These are phyloP conservation scores for Heliconius eleuchia DNA, from an alignment of 1,140 invertebrate species.

Conservation along the genomic window DNA sequence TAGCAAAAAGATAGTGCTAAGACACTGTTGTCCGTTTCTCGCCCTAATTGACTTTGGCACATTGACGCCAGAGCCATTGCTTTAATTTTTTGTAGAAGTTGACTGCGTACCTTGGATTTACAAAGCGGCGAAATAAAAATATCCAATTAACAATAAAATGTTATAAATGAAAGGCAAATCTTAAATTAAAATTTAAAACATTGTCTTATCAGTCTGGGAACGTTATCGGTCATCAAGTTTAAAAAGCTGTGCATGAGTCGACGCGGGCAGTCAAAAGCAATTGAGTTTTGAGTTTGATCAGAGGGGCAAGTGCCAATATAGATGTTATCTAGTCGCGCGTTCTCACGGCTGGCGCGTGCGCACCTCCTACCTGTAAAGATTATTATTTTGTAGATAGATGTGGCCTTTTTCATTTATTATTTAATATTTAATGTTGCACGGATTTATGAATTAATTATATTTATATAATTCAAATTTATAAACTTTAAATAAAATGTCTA, in stretches of 20 bases:
- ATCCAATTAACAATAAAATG: neutral
- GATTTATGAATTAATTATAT: neutral
- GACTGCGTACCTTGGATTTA: no score
- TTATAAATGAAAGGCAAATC: neutral
- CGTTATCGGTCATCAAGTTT: slow-evolving; percentile 30
- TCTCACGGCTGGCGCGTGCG: slow-evolving; percentile 55
- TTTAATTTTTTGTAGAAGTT: no score
- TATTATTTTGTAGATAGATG: slow-evolving; percentile 16
- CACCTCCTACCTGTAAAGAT: slow-evolving; percentile 48
- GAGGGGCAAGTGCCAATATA: slow-evolving; percentile 60
- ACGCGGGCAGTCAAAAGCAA: slow-evolving; percentile 46
- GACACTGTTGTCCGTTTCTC: no score
- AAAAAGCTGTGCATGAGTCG: slow-evolving; percentile 27
- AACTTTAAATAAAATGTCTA: no score
- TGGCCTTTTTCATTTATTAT: neutral
- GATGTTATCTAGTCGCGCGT: slow-evolving; percentile 50
- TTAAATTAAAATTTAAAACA: neutral
- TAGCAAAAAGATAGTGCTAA: no score
- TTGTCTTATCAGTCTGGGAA: slow-evolving; percentile 18
- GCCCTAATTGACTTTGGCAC: no score
- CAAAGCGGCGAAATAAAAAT: neutral
- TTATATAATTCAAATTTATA: neutral
- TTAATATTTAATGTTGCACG: neutral
- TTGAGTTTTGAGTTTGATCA: slow-evolving; percentile 43
- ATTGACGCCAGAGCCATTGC: no score